Evolutionary conservation across 2,113 vertebrate species (phyloP), one percentile per base, ranked within the genome.

Genomic region (Xiphias gladius): DNA sequence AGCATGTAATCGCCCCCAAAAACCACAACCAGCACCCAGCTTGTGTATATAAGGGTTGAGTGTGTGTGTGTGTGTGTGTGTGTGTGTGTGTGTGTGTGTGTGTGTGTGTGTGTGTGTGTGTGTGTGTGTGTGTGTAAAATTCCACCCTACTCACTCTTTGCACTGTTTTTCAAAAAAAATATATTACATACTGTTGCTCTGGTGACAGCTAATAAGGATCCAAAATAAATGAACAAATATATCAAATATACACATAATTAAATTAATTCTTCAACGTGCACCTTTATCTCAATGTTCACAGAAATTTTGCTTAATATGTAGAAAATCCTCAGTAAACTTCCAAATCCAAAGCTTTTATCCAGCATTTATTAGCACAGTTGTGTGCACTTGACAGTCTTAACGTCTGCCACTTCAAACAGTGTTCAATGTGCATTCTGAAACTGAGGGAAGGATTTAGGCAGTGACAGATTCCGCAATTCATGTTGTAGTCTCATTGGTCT

Each of bases 211-310:
- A 74, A 82, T 74, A 39, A 79, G 57, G 66, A 54, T 64, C 43
- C 22, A 35, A 79, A 1, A 35, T 68, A 64, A 71, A 74, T 41
- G 30, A 72, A 65, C 46, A 50, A 50, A 39, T 63, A 19, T 14
- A 4, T 62, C 7, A 84, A 87, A 19, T 17, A n/a, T 19, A 24
- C 30, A 37, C 37, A 30, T 32, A 41, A 78, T 58, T 32, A 67
- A 69, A 66, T 41, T 43, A 6, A 61, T 68, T 71, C 12, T 37
- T 37, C 43, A 46, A 54, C n/a, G 43, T 46, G 30, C 63, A 39
- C 20, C 72, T 82, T 84, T 80, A 88, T 88, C 81, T 80, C n/a
- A 32, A 14, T 72, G 37, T 57, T 69, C 46, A 57, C 88, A 84
- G 77, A 83, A 50, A 55, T 28, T 75, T 77, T 48, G 41, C 57